These are phyloP conservation scores for Sturnus vulgaris DNA, from an alignment of 2,113 vertebrate genomes.

Conservation along the genomic window DNA sequence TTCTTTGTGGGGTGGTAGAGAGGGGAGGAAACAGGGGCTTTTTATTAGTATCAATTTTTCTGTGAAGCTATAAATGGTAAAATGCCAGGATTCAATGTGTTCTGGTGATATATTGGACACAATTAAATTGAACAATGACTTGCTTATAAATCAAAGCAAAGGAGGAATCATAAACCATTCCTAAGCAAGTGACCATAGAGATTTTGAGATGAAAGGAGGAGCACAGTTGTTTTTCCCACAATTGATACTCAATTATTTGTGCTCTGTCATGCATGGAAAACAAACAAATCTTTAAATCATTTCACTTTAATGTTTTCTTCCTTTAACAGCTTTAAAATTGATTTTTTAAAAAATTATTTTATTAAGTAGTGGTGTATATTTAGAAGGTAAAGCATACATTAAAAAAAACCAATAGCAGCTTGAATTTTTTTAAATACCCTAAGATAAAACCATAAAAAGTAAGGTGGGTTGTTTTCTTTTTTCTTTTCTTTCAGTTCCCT, in stretches of 20 bases:
- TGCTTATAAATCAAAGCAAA: slow-evolving; percentile 69
- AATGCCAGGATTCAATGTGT: slow-evolving; percentile 39
- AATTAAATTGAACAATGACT: slow-evolving; percentile 71
- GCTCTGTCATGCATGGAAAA: background rate
- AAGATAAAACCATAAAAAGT: background rate
- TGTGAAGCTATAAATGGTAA: slow-evolving; percentile 60
- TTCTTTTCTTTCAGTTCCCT: background rate
- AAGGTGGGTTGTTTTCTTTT: background rate
- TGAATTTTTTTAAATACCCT: background rate
- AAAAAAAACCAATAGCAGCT: background rate
- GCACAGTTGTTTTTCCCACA: background rate
- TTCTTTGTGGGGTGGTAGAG: slow-evolving; percentile 10
- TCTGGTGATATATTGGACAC: slow-evolving; percentile 56
- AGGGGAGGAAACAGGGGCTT: slow-evolving; percentile 9
- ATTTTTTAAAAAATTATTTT: background rate
- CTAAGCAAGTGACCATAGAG: slow-evolving; percentile 27
- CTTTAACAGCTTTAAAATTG: background rate
- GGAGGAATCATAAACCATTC: slow-evolving; percentile 53
- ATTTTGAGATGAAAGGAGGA: slow-evolving; percentile 41
- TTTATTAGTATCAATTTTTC: slow-evolving; percentile 74
- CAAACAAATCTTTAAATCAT: background rate
- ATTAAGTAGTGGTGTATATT: background rate
- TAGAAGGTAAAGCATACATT: background rate
- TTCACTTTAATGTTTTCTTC: background rate
- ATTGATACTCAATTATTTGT: background rate